Conservation (phyloP, 2,797 vertebrate species). For the Lacerta agilis region DNA sequence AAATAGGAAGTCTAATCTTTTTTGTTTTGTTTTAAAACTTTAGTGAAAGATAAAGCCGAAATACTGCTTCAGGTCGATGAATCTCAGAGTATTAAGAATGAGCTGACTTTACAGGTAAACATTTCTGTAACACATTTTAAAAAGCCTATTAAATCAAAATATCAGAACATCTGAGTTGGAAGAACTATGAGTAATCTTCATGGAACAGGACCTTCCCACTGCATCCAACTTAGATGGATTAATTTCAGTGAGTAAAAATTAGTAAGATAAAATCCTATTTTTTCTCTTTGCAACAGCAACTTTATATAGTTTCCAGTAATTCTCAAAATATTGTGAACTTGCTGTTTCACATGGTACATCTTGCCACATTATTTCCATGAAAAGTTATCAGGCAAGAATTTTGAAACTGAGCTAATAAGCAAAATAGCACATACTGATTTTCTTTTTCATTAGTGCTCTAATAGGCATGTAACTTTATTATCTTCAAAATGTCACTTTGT, state of each 20-base stretch:
- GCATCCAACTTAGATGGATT: background rate
- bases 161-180: background rate
- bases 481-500: slow-evolving; percentile 9
- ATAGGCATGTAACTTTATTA: background rate
- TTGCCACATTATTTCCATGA: background rate
- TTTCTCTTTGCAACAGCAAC: background rate
- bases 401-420: background rate
- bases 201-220: background rate
- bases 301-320: background rate
- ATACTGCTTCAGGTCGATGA: slow-evolving; percentile 93
- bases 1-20: slow-evolving; percentile 23
- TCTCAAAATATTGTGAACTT: slow-evolving; percentile 3
- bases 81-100: slow-evolving; percentile 92
- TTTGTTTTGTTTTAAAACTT: slow-evolving; percentile 48
- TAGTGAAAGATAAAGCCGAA: slow-evolving; percentile 98
- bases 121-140: background rate
- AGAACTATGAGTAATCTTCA: background rate
- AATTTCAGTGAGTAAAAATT: no score
- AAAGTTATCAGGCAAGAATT: background rate
- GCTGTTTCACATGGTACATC: background rate
- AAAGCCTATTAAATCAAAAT: background rate
- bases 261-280: background rate
- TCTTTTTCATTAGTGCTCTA: background rate
- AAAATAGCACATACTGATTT: background rate
- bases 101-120: slow-evolving; percentile 90